Conservation (phyloP, 1,140 invertebrate genomes). For the Lepidostoma basale region DNA sequence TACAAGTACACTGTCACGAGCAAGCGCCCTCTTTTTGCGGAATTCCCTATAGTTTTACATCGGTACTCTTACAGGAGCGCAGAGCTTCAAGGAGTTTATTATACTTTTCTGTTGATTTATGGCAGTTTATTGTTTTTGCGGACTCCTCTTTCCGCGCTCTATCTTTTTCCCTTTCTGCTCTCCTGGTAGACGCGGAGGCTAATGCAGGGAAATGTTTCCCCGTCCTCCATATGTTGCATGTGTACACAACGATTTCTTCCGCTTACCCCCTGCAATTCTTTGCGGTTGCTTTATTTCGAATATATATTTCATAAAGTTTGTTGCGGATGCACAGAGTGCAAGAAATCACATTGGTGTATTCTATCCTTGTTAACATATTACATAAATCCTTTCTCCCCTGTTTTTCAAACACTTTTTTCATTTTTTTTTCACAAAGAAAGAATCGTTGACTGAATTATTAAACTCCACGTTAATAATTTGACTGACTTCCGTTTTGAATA, state of each 20-base stretch:
- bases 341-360: neutral
- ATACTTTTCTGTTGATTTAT: conserved; percentile 47
- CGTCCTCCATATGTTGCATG: conserved; percentile 34
- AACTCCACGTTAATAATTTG: neutral
- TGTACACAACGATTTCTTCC: conserved; percentile 22
- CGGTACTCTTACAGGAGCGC: conserved; percentile 20
- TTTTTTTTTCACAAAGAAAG: neutral
- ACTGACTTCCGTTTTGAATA: conserved; percentile 8
- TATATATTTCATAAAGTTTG: conserved; percentile 13
- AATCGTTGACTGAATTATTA: too few species aligned
- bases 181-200: conserved; percentile 42
- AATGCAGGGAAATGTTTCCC: conserved; percentile 45
- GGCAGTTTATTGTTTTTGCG: conserved; percentile 48
- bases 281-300: conserved; percentile 19
- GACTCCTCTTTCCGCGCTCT: conserved; percentile 12
- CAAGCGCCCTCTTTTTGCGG: conserved; percentile 10
- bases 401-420: neutral
- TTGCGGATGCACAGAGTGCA: neutral
- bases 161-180: conserved; percentile 2
- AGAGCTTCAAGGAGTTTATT: conserved; percentile 43
- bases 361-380: too few species aligned
- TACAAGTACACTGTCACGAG: conserved; percentile 15
- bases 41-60: conserved; percentile 25
- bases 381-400: neutral
- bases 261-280: conserved; percentile 12